phyloP scores from a whole-genome alignment of 2,888 invertebrate genomes.

The Philereme transversata region DNA sequence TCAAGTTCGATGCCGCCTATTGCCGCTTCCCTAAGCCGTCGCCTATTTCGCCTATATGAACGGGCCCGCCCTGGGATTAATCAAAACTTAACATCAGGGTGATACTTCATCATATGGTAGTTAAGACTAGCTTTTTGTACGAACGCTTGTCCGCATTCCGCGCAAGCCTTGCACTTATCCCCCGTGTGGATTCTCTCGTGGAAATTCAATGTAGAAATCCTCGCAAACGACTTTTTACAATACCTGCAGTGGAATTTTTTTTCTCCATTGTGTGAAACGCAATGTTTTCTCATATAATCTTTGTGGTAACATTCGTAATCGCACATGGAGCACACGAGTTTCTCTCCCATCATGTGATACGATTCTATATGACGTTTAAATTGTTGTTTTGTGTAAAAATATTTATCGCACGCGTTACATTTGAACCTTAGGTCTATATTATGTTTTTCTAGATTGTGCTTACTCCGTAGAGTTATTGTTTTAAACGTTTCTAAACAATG shows the following conservation, averaged over 20 bases:
- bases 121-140: slow-evolving; percentile 76
- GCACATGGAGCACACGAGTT: slow-evolving; percentile 60
- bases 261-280: slow-evolving; percentile 62
- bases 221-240: slow-evolving; percentile 72
- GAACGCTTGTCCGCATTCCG: slow-evolving; percentile 69
- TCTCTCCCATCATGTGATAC: slow-evolving; percentile 71
- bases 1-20: too few relatives aligned
- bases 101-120: slow-evolving; percentile 74
- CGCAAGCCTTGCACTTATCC: slow-evolving; percentile 66
- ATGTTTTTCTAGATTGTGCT: slow-evolving; percentile 61
- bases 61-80: too few relatives aligned
- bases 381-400: slow-evolving; percentile 56
- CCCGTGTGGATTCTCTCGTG: slow-evolving; percentile 75
- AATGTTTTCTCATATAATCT: slow-evolving; percentile 61
- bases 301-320: slow-evolving; percentile 64
- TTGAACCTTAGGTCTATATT: slow-evolving; percentile 62
- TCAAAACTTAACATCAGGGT: slow-evolving; percentile 68
- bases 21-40: background rate
- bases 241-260: slow-evolving; percentile 71
- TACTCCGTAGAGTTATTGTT: background rate
- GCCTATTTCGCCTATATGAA: background rate
- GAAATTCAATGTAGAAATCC: slow-evolving; percentile 57
- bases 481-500: background rate
- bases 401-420: slow-evolving; percentile 66
- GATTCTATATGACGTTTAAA: slow-evolving; percentile 61